A percentile compares a stretch with the other conserved stretches of the same genome.
These are phyloP conservation scores for Rhinoptilus africanus DNA, from an alignment of 2,113 vertebrate species.

Conservation along the genomic window DNA sequence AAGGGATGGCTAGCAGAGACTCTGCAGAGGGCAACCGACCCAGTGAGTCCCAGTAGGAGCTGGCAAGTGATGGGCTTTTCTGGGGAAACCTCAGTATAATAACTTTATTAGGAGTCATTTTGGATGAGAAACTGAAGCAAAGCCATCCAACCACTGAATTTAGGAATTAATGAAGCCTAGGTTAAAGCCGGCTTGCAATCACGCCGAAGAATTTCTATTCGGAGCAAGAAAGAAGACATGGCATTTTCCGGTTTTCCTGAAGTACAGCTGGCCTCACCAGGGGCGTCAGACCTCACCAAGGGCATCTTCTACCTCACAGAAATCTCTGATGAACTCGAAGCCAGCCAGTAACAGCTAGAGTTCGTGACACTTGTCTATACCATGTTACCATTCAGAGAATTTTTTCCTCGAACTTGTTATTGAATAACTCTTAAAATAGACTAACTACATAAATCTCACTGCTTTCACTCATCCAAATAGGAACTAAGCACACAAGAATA, in stretches of 20 bases:
- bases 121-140: neutral
- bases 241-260: neutral
- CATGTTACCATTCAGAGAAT: neutral
- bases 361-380: neutral
- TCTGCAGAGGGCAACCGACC: neutral
- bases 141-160: neutral
- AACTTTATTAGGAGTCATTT: neutral
- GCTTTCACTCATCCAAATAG: neutral
- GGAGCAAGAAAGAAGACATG: neutral
- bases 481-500: neutral
- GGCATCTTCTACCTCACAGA: neutral
- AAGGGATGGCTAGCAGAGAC: neutral
- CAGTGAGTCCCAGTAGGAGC: neutral
- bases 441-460: neutral
- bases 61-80: neutral
- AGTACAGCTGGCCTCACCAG: neutral
- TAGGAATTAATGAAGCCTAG: neutral
- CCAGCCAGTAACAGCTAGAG: neutral
- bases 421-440: neutral
- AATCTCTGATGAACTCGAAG: neutral
- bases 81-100: neutral
- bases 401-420: neutral
- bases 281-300: neutral
- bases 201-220: neutral
- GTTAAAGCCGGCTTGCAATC: neutral